Percentiles rank a stretch among this genome's conserved stretches.
Evolutionary conservation across 2,888 invertebrate species (phyloP).

Genomic region (Sepioteuthis lessoniana): DNA sequence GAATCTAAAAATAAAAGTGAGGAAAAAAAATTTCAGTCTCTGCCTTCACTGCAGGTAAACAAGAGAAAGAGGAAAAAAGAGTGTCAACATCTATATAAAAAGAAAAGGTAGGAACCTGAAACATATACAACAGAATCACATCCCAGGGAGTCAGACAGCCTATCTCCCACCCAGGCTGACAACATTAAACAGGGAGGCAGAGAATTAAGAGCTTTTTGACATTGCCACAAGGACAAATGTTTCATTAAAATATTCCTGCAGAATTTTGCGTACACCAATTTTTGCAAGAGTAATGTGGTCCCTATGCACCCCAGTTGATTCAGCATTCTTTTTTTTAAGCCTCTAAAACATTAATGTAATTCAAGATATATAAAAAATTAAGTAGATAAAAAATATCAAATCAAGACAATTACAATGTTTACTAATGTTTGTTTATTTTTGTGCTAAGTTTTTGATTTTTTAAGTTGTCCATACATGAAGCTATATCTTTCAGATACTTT

Average conservation of each 20-base stretch:
- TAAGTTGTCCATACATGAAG: too few species aligned
- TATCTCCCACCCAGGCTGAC: neutral
- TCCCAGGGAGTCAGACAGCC: neutral
- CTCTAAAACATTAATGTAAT: too few species aligned
- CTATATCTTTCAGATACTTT: too few species aligned
- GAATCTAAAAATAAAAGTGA: neutral
- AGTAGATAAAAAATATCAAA: too few species aligned
- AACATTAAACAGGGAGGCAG: neutral
- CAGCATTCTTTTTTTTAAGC: too few species aligned
- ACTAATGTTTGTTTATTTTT: too few species aligned
- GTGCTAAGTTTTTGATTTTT: too few species aligned
- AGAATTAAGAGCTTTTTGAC: neutral
- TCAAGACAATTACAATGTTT: too few species aligned
- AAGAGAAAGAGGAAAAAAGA: neutral
- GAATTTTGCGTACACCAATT: neutral
- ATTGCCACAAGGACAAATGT: neutral
- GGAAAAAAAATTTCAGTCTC: neutral
- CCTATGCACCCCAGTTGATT: too few species aligned
- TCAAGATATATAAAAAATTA: too few species aligned
- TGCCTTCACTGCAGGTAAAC: neutral
- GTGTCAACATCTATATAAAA: neutral
- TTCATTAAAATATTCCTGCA: neutral
- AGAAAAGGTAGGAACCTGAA: neutral
- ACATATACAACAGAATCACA: neutral
- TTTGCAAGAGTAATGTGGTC: too few species aligned